Evolutionary conservation across 1,140 invertebrate species (phyloP).

Genomic region (Neotoxoptera formosana): DNA sequence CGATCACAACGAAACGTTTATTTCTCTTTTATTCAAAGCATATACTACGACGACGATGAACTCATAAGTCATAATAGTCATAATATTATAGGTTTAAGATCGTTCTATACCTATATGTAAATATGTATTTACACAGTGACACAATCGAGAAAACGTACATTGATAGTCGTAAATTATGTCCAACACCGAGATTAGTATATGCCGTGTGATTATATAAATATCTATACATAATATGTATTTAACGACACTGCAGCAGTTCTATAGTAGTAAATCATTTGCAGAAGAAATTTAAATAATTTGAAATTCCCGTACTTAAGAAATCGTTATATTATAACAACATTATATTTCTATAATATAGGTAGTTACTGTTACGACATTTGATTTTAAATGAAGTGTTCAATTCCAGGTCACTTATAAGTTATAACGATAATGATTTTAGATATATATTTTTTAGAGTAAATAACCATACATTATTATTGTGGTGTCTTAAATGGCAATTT

Average conservation of each 20-base stretch:
- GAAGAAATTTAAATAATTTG: background rate
- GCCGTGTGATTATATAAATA: background rate
- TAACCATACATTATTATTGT: background rate
- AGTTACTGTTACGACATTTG: background rate
- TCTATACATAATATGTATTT: background rate
- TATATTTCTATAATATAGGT: background rate
- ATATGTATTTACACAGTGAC: background rate
- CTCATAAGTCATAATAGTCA: background rate
- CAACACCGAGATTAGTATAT: background rate
- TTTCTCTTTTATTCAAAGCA: background rate
- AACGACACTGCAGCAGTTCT: background rate
- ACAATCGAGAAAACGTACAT: background rate
- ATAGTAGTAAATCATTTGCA: conserved; percentile 17
- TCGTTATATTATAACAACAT: background rate
- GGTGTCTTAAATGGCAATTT: background rate
- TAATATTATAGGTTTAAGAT: background rate
- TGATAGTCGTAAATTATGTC: background rate
- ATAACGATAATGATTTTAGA: background rate
- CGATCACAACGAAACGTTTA: background rate
- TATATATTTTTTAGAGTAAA: background rate
- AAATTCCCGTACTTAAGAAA: background rate
- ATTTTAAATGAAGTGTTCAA: background rate
- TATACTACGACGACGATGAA: too few relatives aligned
- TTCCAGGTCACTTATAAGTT: background rate
- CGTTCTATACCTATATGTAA: background rate